Evolutionary conservation across 2,888 invertebrate species (phyloP).

Genomic region (Neoscelio sp.): DNA sequence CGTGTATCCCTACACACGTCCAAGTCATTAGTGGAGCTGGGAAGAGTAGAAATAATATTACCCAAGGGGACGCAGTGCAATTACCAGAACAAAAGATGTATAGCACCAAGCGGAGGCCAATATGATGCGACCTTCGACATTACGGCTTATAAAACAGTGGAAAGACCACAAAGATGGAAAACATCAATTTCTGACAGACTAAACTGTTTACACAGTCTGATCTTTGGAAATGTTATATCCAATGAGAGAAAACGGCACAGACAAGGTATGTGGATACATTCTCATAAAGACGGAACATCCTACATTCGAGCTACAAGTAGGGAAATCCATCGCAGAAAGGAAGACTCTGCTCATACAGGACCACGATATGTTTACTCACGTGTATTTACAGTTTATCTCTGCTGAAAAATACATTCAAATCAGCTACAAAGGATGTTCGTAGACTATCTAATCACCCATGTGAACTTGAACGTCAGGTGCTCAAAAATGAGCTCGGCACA

Average conservation of each 20-base stretch:
- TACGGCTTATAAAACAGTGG: conserved; percentile 69
- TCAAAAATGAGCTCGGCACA: conserved; percentile 69
- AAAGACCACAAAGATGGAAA: conserved; percentile 11
- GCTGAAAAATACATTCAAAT: conserved; percentile 70
- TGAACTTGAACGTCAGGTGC: conserved; percentile 69
- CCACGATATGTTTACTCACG: conserved; percentile 68
- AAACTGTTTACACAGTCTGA: conserved; percentile 48
- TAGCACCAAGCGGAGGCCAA: background rate
- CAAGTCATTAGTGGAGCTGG: background rate
- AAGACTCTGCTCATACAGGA: conserved; percentile 15
- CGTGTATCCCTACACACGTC: background rate
- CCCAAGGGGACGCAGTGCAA: conserved; percentile 18
- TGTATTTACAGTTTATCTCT: conserved; percentile 73
- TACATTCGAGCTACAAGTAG: conserved; percentile 28
- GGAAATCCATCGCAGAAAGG: background rate
- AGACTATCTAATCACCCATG: conserved; percentile 71
- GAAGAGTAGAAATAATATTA: background rate
- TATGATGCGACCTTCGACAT: conserved; percentile 32
- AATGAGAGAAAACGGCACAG: conserved; percentile 26
- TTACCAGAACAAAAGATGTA: conserved; percentile 9
- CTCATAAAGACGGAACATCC: conserved; percentile 56
- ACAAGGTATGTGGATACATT: conserved; percentile 21
- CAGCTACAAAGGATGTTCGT: conserved; percentile 64
- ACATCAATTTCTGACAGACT: background rate
- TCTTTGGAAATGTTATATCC: conserved; percentile 60